Percentiles rank a stretch among this genome's conserved stretches.
Conservation (phyloP, 1,140 invertebrate genomes). For the Rhyzopertha dominica region DNA sequence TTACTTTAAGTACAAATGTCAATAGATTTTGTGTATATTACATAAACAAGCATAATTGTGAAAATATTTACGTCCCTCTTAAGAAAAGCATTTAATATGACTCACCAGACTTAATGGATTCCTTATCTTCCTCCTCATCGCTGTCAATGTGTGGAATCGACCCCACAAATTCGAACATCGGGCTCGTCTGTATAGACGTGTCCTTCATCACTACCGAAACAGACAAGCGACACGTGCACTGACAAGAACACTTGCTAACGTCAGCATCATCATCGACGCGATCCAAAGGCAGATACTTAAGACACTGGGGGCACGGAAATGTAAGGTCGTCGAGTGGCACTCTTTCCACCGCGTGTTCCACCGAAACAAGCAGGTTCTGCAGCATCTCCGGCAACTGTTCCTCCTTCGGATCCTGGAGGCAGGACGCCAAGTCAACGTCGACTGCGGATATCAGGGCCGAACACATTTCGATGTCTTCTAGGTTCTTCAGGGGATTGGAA, state of each 20-base stretch:
- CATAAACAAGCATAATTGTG: no score
- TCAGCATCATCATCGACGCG: slow-evolving; percentile 27
- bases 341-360: slow-evolving; percentile 62
- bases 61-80: no score
- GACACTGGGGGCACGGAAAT: slow-evolving; percentile 55
- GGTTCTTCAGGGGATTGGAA: slow-evolving; percentile 27
- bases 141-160: slow-evolving; percentile 68
- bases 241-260: slow-evolving; percentile 37
- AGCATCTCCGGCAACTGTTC: slow-evolving; percentile 57
- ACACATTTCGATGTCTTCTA: slow-evolving; percentile 41
- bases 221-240: slow-evolving; percentile 34
- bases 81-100: no score
- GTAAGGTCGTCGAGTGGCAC: slow-evolving; percentile 60
- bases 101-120: slow-evolving; percentile 44
- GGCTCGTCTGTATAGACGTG: slow-evolving; percentile 47
- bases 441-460: slow-evolving; percentile 29
- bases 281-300: slow-evolving; percentile 47
- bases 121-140: slow-evolving; percentile 61
- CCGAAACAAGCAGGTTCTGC: slow-evolving; percentile 58
- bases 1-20: no score
- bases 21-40: no score
- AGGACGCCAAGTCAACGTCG: slow-evolving; percentile 35
- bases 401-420: slow-evolving; percentile 43
- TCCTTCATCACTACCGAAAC: slow-evolving; percentile 38
- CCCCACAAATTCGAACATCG: slow-evolving; percentile 60